Evolutionary conservation across 2,888 invertebrate species (phyloP).

Genomic region (Phyto melanocephala): DNA sequence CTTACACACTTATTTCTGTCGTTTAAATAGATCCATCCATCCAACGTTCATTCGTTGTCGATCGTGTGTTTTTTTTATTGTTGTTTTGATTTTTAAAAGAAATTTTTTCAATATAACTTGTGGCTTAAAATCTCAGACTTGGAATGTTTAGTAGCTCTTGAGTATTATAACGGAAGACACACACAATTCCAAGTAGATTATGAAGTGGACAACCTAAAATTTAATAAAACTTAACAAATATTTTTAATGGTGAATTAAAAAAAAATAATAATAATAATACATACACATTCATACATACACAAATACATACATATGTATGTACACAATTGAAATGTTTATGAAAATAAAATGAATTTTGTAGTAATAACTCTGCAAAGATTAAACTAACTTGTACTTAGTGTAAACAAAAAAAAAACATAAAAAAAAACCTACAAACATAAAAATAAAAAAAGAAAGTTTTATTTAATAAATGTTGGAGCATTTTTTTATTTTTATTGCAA

Average conservation of each 20-base stretch:
- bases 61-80: constrained; percentile 5
- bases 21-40: constrained; percentile 31
- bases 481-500: constrained; percentile 55
- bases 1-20: constrained; percentile 58
- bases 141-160: constrained; percentile 59
- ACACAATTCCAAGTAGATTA: background rate
- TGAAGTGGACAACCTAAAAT: constrained; percentile 18
- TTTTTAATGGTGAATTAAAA: background rate
- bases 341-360: constrained; percentile 23
- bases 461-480: constrained; percentile 39
- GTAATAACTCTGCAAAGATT: background rate
- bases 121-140: constrained; percentile 53
- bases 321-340: background rate
- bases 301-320: background rate
- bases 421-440: constrained; percentile 48
- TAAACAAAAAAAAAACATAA: constrained; percentile 43
- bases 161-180: constrained; percentile 59
- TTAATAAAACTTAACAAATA: constrained; percentile 22
- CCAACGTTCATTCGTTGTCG: constrained; percentile 25
- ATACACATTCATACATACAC: background rate
- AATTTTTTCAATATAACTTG: constrained; percentile 46
- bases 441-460: constrained; percentile 54
- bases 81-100: constrained; percentile 15
- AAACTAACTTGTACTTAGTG: background rate
- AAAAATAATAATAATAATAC: background rate